Evolutionary conservation across 2,797 vertebrate species (phyloP), one percentile per base, ranked within the genome.

Genomic region (Tarsius wallacei): DNA sequence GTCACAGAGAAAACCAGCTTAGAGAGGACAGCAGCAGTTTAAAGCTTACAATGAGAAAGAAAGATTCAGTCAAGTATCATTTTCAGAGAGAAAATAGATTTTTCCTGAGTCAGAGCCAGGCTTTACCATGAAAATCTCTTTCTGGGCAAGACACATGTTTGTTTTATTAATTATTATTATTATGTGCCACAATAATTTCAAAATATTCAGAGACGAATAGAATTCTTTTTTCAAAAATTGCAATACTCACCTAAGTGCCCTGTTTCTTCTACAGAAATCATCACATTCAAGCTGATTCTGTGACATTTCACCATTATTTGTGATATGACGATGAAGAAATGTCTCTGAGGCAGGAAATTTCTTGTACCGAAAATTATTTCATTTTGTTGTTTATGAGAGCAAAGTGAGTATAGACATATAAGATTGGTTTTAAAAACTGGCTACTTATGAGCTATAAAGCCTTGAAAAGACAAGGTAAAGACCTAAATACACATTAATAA

Each of bases 41-140:
- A 88, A 80, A 93, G 28, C 16, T 59, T 51, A 76, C 42, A 90
- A 88, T 77, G 47, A 73, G 8, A 87, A 74, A 83, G 42, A 76
- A 57, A 70, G 55, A 87, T 80, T 19, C 3, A 31, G 21, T 53
- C 28, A 74, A 91, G 51, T 91, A n/a, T 92, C 78, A 76, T 93
- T 96, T 96, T 96, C 73, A 85, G 31, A 61, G 42, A 84, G 53
- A 93, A 96, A 78, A 97, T n/a, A 55, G 14, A 55, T 26, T 73
- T 74, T 53, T 78, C 53, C 51, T 66, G 28, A 63, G 31, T 64
- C 36, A 86, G 28, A 87, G 7, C 16, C 24, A 59, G 28, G 13
- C 26, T 91, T 85, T 91, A 74, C 17, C 31, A 42, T 81, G 66
- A 16, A 87, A 77, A 55, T 85, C 91, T 87, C 15, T 59, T 73